A percentile compares a stretch with the other conserved stretches of the same genome.
Evolutionary conservation across 1,140 invertebrate genomes (phyloP).

Genomic region (Drosophila willistoni): DNA sequence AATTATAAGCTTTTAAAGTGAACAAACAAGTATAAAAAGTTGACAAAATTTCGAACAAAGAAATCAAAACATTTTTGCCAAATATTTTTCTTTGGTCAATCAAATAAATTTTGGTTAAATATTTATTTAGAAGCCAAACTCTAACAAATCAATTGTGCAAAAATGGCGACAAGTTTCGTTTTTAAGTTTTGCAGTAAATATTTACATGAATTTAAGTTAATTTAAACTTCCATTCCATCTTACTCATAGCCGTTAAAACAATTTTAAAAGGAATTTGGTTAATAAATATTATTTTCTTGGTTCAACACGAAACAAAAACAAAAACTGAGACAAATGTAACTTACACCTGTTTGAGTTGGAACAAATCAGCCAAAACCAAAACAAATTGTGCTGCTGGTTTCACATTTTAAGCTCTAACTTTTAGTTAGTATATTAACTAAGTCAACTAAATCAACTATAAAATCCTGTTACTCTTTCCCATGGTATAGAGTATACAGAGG

Average conservation of each 20-base stretch:
- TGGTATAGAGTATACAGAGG: too few relatives aligned
- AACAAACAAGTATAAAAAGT: too few relatives aligned
- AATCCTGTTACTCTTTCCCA: too few relatives aligned
- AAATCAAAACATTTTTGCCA: neutral
- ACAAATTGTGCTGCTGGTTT: conserved; percentile 1
- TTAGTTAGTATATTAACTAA: neutral
- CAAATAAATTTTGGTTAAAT: neutral
- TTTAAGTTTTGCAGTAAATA: neutral
- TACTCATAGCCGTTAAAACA: neutral
- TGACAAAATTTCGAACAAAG: neutral
- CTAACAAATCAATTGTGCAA: neutral
- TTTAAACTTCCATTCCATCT: neutral
- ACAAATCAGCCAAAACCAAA: neutral
- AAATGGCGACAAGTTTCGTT: neutral
- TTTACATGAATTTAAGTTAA: neutral
- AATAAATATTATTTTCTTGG: neutral
- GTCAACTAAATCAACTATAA: too few relatives aligned
- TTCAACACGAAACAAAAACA: too few relatives aligned
- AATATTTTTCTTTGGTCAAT: neutral
- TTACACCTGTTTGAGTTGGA: conserved; percentile 8
- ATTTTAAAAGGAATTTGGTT: neutral
- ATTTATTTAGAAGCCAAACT: neutral
- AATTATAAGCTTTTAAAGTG: too few relatives aligned
- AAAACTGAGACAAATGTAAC: neutral
- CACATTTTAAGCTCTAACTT: neutral